Evolutionary conservation across 2,113 vertebrate species (phyloP).

Genomic region (Microtus oregoni): DNA sequence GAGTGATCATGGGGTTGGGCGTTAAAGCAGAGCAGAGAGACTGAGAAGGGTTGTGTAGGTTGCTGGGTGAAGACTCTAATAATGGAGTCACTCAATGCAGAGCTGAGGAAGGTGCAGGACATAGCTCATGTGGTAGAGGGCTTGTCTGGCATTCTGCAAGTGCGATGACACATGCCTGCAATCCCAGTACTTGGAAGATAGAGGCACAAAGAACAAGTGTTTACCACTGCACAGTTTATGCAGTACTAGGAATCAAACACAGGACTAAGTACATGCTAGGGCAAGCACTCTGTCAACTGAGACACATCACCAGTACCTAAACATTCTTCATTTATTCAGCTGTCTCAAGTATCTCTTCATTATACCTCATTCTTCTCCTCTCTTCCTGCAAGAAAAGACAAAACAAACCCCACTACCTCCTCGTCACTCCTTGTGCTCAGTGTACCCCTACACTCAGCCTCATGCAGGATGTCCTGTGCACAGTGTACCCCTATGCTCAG

Average conservation of each 20-base stretch:
- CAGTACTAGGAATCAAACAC: not conserved
- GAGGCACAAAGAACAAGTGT: not conserved
- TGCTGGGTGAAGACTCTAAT: too few relatives aligned
- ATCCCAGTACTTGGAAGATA: not conserved
- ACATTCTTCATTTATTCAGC: not conserved
- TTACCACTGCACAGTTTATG: not conserved
- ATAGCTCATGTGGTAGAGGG: not conserved
- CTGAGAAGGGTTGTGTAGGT: not conserved
- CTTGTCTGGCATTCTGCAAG: not conserved
- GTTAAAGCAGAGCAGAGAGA: not conserved
- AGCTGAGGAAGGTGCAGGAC: not conserved
- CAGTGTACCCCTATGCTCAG: too few relatives aligned
- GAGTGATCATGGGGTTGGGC: not conserved
- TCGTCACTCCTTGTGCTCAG: too few relatives aligned
- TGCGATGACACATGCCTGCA: not conserved
- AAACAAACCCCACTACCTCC: not conserved
- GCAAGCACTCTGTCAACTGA: not conserved
- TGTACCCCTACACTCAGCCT: too few relatives aligned
- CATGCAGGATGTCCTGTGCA: not conserved
- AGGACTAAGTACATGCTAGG: not conserved
- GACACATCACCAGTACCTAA: not conserved
- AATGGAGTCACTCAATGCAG: not conserved
- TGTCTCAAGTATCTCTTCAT: not conserved
- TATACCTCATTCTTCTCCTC: not conserved
- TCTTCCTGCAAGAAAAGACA: not conserved